Evolutionary conservation across 2,888 invertebrate species (phyloP).

Genomic region (Theodoxus fluviatilis): DNA sequence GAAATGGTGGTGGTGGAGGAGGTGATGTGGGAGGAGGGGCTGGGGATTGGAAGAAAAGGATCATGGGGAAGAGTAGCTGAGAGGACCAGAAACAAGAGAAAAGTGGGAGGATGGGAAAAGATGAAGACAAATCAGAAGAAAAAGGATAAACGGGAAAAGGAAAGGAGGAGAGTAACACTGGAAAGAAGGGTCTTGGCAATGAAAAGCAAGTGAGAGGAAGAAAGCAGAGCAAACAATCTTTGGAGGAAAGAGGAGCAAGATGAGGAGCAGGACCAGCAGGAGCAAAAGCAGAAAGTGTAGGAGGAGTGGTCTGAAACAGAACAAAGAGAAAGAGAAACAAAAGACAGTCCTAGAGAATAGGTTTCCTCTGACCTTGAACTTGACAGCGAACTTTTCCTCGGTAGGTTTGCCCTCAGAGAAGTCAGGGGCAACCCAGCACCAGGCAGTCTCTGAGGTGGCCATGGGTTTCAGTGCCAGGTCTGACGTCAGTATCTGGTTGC

Average conservation of each 20-base stretch:
- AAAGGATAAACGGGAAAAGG: not conserved
- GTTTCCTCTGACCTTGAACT: conserved; percentile 56
- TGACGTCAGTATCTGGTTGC: conserved; percentile 81
- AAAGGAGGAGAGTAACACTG: conserved; percentile 9
- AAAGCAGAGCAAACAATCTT: too few species aligned
- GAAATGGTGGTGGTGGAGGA: not conserved
- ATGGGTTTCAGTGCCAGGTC: conserved; percentile 79
- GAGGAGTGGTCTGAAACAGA: not conserved
- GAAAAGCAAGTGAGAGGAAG: too few species aligned
- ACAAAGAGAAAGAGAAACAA: not conserved
- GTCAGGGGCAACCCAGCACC: conserved; percentile 81
- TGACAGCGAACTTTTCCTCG: conserved; percentile 57
- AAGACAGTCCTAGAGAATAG: not conserved
- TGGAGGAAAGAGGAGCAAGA: too few species aligned
- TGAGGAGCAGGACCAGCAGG: not conserved
- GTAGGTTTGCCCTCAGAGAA: conserved; percentile 71
- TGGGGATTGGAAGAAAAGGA: not conserved
- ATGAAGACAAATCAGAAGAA: not conserved
- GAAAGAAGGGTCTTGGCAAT: too few species aligned
- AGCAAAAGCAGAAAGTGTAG: not conserved
- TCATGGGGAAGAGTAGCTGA: not conserved
- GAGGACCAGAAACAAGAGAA: not conserved
- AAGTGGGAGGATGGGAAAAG: not conserved
- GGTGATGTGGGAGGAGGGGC: not conserved
- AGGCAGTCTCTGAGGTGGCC: conserved; percentile 79